These are phyloP conservation scores for Wasmannia auropunctata DNA, from an alignment of 1,140 invertebrate species.

Conservation along the genomic window DNA sequence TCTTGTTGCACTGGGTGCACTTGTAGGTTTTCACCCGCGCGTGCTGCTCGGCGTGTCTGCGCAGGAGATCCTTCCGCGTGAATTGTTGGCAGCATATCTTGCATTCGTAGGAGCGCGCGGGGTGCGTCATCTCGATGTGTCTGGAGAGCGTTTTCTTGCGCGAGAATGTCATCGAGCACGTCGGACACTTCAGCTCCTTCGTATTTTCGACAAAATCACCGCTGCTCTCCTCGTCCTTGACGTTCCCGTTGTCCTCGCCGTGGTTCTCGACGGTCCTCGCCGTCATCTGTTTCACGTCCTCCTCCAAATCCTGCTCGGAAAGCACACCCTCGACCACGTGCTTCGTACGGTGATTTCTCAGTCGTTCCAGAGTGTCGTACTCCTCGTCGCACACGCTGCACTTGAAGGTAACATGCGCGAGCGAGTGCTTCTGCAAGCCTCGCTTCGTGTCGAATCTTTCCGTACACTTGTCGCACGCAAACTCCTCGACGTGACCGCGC, in stretches of 20 bases:
- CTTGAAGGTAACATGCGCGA: slow-evolving; percentile 69
- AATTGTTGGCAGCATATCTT: slow-evolving; percentile 80
- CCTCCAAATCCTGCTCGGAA: slow-evolving; percentile 77
- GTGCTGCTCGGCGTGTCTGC: slow-evolving; percentile 79
- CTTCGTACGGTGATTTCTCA: slow-evolving; percentile 77
- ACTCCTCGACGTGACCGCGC: slow-evolving; percentile 58
- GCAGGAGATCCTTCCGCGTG: slow-evolving; percentile 75
- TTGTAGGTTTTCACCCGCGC: slow-evolving; percentile 76
- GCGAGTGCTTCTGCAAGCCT: slow-evolving; percentile 69
- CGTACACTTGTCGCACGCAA: slow-evolving; percentile 74
- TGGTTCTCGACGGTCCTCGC: background rate
- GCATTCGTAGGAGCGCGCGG: slow-evolving; percentile 71
- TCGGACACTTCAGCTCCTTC: slow-evolving; percentile 73
- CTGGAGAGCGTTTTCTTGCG: slow-evolving; percentile 75
- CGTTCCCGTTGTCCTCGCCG: background rate
- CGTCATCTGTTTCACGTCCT: slow-evolving; percentile 57
- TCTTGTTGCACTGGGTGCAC: slow-evolving; percentile 82
- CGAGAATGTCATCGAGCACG: slow-evolving; percentile 73
- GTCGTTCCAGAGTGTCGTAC: slow-evolving; percentile 77
- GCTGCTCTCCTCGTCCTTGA: slow-evolving; percentile 20
- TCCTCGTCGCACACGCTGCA: slow-evolving; percentile 79
- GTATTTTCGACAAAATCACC: background rate
- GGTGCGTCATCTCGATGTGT: slow-evolving; percentile 75
- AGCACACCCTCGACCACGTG: slow-evolving; percentile 81
- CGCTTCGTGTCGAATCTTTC: slow-evolving; percentile 75